phyloP scores from a whole-genome alignment of 2,888 invertebrate species.

The Cephus pygmeus region DNA sequence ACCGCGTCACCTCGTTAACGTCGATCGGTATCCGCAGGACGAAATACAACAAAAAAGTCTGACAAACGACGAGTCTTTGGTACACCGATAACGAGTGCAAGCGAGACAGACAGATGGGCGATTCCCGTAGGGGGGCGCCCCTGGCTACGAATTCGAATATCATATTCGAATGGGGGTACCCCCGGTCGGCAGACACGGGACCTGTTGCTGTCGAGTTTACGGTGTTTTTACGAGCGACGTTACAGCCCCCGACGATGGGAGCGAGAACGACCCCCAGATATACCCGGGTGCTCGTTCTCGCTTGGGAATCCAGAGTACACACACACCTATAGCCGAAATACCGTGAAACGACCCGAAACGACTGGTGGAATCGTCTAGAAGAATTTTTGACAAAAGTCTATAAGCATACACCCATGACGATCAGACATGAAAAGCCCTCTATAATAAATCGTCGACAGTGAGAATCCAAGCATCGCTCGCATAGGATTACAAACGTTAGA shows the following conservation, averaged over 20 bases:
- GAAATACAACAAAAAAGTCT: not conserved
- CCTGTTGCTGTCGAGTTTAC: constrained; percentile 67
- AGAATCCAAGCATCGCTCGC: not conserved
- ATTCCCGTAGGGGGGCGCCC: constrained; percentile 17
- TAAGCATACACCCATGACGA: not conserved
- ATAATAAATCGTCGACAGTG: not conserved
- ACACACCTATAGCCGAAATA: too few species aligned
- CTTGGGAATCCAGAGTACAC: not conserved
- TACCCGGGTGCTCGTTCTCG: constrained; percentile 2
- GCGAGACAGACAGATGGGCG: not conserved
- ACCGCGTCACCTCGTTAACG: too few species aligned
- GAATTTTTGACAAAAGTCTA: not conserved
- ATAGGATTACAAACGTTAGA: not conserved
- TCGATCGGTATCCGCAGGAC: not conserved
- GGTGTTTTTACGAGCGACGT: constrained; percentile 66
- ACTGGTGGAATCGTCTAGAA: not conserved
- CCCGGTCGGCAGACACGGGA: constrained; percentile 56
- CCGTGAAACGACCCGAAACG: not conserved
- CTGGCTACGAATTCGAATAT: constrained; percentile 42
- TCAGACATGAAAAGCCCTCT: not conserved
- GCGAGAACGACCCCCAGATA: constrained; percentile 42
- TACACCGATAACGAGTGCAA: not conserved
- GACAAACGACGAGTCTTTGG: not conserved
- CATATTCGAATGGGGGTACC: constrained; percentile 50
- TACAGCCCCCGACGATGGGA: constrained; percentile 61